Evolutionary conservation across 2,113 vertebrate genomes (phyloP).

Genomic region (Megaceryle maxima): DNA sequence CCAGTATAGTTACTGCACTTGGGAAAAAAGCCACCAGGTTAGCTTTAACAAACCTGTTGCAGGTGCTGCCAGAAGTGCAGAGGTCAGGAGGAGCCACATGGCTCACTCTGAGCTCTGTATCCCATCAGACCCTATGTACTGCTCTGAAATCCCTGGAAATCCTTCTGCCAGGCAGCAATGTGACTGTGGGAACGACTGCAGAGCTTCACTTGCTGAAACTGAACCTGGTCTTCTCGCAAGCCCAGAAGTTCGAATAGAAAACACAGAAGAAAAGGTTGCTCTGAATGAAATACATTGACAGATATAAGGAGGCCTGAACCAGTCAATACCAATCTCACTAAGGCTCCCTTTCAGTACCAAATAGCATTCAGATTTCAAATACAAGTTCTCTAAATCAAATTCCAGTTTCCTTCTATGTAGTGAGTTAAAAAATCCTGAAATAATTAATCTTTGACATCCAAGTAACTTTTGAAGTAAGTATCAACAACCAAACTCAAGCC

Average conservation of each 20-base stretch:
- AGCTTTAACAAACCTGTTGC: rapidly evolving
- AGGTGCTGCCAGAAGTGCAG: not conserved
- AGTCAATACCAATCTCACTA: not conserved
- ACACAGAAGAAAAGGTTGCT: not conserved
- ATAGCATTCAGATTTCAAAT: not conserved
- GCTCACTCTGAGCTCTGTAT: not conserved
- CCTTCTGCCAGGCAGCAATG: not conserved
- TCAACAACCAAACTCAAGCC: not conserved
- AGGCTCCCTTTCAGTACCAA: not conserved
- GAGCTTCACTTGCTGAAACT: not conserved
- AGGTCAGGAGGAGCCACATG: not conserved
- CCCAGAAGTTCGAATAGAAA: not conserved
- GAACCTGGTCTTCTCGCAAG: not conserved
- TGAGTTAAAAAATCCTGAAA: not conserved
- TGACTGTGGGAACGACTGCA: rapidly evolving
- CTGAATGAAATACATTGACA: not conserved
- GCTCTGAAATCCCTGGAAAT: not conserved
- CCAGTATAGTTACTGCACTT: rapidly evolving
- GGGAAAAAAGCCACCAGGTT: not conserved
- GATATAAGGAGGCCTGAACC: not conserved
- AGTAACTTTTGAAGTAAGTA: not conserved
- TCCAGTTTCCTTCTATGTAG: not conserved
- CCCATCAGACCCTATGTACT: rapidly evolving
- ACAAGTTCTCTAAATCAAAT: not conserved
- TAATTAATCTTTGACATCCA: not conserved